These are phyloP conservation scores for Dioctria linearis DNA, from an alignment of 2,888 invertebrate genomes.

Conservation along the genomic window DNA sequence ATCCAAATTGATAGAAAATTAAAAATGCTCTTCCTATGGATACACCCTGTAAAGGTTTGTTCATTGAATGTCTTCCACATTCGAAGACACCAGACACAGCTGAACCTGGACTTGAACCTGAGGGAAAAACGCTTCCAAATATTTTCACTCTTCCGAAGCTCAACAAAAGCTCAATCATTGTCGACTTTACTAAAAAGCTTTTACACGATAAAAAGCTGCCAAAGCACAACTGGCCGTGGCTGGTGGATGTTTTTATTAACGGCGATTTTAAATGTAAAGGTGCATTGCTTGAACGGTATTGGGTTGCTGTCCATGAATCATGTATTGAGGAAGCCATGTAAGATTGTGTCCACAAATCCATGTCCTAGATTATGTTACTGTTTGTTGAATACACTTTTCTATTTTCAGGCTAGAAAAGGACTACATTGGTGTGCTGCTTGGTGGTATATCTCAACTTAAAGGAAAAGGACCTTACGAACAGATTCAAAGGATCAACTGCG, in stretches of 20 bases:
- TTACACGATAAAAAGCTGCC: neutral
- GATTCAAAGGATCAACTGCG: conserved; percentile 76
- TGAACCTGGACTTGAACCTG: conserved; percentile 28
- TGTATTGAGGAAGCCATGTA: conserved; percentile 71
- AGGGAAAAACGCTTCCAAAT: conserved; percentile 59
- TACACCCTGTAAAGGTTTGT: conserved; percentile 62
- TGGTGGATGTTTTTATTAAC: conserved; percentile 80
- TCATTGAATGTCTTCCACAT: conserved; percentile 66
- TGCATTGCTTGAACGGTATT: conserved; percentile 77
- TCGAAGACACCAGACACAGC: conserved; percentile 62
- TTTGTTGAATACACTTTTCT: conserved; percentile 20
- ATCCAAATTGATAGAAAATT: conserved; percentile 60
- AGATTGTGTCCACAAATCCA: conserved; percentile 37
- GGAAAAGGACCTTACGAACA: conserved; percentile 81
- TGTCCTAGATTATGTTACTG: neutral
- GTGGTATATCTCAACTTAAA: conserved; percentile 76
- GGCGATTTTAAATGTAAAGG: conserved; percentile 81
- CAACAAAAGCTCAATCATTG: neutral
- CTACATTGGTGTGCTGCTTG: conserved; percentile 78
- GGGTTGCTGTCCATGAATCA: conserved; percentile 76
- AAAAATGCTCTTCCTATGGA: neutral
- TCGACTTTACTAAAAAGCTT: neutral
- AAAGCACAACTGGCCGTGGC: conserved; percentile 77
- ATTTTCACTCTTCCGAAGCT: conserved; percentile 45
- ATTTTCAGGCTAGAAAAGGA: conserved; percentile 73